phyloP scores from a whole-genome alignment of 2,888 invertebrate species.

The Melanargia galathea region DNA sequence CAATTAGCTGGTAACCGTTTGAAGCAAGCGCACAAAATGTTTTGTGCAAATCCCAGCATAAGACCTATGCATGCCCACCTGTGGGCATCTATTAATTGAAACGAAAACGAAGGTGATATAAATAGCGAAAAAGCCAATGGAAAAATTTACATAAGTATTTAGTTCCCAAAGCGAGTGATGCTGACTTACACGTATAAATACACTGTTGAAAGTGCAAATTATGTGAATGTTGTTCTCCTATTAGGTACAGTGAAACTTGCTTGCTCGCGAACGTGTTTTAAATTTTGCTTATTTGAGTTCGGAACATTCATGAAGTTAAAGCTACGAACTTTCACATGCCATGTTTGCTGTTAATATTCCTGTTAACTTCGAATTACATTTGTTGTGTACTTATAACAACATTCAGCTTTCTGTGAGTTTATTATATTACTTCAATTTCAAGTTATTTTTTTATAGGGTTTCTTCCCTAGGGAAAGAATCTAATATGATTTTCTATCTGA shows the following conservation, averaged over 20 bases:
- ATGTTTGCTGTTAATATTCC: conserved; percentile 28
- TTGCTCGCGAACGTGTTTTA: conserved; percentile 7
- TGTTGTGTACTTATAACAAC: conserved; percentile 12
- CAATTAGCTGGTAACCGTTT: too few relatives aligned
- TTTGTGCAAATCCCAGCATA: too few relatives aligned
- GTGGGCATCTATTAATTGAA: too few relatives aligned
- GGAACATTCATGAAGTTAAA: conserved; percentile 20
- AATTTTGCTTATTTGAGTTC: conserved; percentile 11
- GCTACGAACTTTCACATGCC: conserved; percentile 17
- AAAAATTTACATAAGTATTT: too few relatives aligned
- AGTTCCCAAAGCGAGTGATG: too few relatives aligned
- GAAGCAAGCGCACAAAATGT: too few relatives aligned
- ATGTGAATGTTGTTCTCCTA: too few relatives aligned
- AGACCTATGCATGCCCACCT: too few relatives aligned
- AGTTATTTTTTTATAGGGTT: background rate
- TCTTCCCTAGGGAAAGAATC: background rate
- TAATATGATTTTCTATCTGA: background rate
- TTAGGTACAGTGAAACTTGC: background rate
- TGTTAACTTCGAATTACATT: conserved; percentile 20
- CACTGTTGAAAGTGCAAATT: too few relatives aligned
- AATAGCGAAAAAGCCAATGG: too few relatives aligned
- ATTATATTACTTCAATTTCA: background rate
- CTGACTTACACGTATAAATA: too few relatives aligned
- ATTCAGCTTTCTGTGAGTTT: background rate
- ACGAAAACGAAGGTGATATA: too few relatives aligned